These are phyloP conservation scores for Podiceps cristatus DNA, from an alignment of 2,113 vertebrate species.

Conservation along the genomic window DNA sequence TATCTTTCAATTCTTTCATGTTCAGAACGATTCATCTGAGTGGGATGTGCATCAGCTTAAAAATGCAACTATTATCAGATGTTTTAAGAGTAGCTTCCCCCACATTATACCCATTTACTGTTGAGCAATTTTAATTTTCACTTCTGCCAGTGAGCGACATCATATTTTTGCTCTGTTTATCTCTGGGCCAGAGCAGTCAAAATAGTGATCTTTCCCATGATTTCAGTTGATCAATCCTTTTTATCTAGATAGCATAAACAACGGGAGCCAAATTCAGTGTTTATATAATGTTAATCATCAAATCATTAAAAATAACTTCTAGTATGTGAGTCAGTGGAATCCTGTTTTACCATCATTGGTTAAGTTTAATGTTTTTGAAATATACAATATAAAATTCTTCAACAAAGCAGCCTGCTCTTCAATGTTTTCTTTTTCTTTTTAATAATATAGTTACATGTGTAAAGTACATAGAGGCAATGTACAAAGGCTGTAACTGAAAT, in stretches of 20 bases:
- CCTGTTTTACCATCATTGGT: background rate
- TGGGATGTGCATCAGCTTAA: background rate
- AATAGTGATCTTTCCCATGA: background rate
- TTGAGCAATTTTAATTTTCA: background rate
- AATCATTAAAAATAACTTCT: background rate
- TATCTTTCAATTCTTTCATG: background rate
- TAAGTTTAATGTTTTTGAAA: background rate
- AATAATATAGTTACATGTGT: background rate
- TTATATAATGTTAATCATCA: background rate
- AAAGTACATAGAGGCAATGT: conserved; percentile 25
- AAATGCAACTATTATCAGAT: background rate
- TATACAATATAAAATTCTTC: background rate
- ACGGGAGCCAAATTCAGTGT: background rate
- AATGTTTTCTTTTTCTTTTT: background rate
- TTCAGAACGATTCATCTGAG: background rate
- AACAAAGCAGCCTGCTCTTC: background rate
- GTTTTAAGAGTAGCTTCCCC: background rate
- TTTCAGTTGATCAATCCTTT: background rate
- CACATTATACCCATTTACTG: background rate
- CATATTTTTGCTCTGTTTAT: background rate
- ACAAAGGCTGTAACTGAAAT: conserved; percentile 37
- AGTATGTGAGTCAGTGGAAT: background rate
- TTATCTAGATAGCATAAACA: background rate
- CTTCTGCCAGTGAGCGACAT: background rate
- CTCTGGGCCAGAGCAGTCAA: background rate